Base-by-base conservation (phyloP, 2,113 vertebrate species). In the Pygoscelis adeliae region DNA sequence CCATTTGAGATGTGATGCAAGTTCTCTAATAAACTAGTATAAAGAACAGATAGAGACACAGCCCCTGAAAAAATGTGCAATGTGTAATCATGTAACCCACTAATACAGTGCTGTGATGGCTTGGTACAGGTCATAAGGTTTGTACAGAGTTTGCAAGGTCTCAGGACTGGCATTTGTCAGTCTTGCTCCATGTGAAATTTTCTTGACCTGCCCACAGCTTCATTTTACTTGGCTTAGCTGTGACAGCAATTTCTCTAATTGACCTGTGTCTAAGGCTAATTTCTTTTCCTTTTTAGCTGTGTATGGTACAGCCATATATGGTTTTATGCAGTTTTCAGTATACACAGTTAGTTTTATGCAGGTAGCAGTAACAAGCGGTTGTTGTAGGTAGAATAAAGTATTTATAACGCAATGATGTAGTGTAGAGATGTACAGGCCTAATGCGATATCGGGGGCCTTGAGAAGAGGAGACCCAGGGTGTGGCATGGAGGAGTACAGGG, bases 361-460 rank as follows among this genome's bases (percentile, higher is more conserved):
- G 52, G 22, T 16, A 77, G 11, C 6, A 49, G n/a, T 67, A 70
- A 47, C 13, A 52, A 83, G 36, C 5, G 6, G 27, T 22, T 58
- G n/a, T 27, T 72, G 19, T 10, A 53, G 69, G 27, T 40, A 49
- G 69, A 52, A 44, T 26, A 58, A 85, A 20, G 11, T 79, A 49
- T 59, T 91, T 63, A 44, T 27, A 77, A n/a, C 3, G 30, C 38
- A 25, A 2, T 34, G 36, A 38, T 34, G 16, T 40, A 38, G 22
- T 34, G 13, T 20, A 30, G 40, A 59, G 15, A 73, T 4, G 15
- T 29, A 22, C 2, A 8, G 34, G 17, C 32, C 20, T 61, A 36
- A 18, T 40, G 13, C 2, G 3, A 9, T 29, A 49, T 3, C 1
- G 2, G 14, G 10, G 19, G 3, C 40, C 6, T 55, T n/a, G 76